Base-by-base conservation (phyloP, 1,140 invertebrate species). In the Gonatopus flavifemur region DNA sequence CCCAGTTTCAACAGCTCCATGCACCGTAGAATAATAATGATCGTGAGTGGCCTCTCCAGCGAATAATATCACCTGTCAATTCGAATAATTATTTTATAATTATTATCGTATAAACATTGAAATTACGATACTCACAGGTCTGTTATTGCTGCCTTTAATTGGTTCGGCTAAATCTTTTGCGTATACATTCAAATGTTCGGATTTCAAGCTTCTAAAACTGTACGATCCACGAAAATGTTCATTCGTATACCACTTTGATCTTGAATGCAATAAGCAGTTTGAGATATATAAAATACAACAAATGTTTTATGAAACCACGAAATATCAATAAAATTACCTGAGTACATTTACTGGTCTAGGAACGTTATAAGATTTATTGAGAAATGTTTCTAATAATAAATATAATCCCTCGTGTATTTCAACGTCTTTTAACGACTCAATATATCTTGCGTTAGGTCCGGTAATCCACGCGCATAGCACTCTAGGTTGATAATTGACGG, bases 1-100 rank as follows among this genome's bases (percentile, higher is more conserved):
- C 0, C 89, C 90, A 10, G 84, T 83, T 68, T 89, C 86, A 2
- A 91, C 71, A 1, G 90, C 91, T 1, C 90, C 90, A 68, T 93
- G 90, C 3, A 88, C 89, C 2, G 88, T 88, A 3, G 86, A 87
- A 69, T 86, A 90, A 68, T 79, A 85, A 59, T 83, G 77, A 32
- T 82, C 75, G 49, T 87, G 83, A 0, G 86, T 84, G 0, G 86
- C 85, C 70, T 89, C 86, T 0, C 87, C 87, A 16, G 84, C 86
- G 58, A 89, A 88, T 32, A 85, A 78, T 0, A 88, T 62, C 6
- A 70, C 48, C 72, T 76, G 59, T 32, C n/a, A 37, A 32, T 33
- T 8, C 31, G 7, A 54, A 30, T 28, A 33, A 25, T 24, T 15
- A 35, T 21, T 12, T 33, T 45, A 35, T 12, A 30, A 13, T 25